phyloP scores from a whole-genome alignment of 2,888 invertebrate species.

The Serripes groenlandicus region DNA sequence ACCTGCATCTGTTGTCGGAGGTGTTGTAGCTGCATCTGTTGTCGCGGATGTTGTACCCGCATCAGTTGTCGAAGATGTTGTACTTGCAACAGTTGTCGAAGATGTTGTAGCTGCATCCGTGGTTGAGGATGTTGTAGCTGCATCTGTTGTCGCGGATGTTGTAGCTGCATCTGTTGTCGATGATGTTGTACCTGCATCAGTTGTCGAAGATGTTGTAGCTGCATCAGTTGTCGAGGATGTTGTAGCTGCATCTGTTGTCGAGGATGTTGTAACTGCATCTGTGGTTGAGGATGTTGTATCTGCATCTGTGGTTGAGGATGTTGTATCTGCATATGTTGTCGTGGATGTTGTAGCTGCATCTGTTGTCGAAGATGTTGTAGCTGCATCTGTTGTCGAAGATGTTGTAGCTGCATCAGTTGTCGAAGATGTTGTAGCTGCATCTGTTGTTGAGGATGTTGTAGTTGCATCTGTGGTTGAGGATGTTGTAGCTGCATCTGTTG shows the following conservation, averaged over 20 bases:
- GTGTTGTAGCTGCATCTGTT: neutral
- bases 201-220: neutral
- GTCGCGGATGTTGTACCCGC: neutral
- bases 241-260: conserved; percentile 18
- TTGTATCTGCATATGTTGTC: neutral
- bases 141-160: neutral
- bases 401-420: neutral
- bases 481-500: neutral
- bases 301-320: neutral
- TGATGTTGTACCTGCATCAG: conserved; percentile 7
- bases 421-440: neutral
- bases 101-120: neutral
- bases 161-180: conserved; percentile 10
- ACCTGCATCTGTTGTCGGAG: neutral
- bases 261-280: neutral
- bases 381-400: neutral
- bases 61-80: neutral
- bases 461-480: neutral
- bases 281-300: neutral
- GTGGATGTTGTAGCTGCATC: neutral
- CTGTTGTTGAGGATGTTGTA: neutral
- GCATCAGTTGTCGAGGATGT: neutral
- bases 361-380: neutral
- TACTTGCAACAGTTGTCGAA: neutral
- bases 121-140: neutral